These are phyloP conservation scores for Ectemnius cavifrons DNA, from an alignment of 2,888 invertebrate genomes.

Conservation along the genomic window DNA sequence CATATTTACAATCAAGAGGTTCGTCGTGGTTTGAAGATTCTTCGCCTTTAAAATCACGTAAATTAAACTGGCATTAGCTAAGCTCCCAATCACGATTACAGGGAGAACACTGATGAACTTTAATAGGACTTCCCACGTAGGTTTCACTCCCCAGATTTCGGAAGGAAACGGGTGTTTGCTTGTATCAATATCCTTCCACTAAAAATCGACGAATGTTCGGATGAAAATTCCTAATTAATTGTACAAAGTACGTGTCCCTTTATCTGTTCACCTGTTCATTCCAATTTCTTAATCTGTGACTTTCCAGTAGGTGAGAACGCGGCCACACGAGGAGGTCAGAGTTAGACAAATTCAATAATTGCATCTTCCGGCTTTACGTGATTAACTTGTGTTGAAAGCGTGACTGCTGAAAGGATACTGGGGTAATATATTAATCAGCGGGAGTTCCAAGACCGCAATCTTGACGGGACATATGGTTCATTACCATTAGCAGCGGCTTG, in stretches of 20 bases:
- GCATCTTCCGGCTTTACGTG: slow-evolving; percentile 20
- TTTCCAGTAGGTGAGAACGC: slow-evolving; percentile 17
- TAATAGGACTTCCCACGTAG: slow-evolving; percentile 81
- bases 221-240: slow-evolving; percentile 5
- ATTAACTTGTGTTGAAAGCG: neutral
- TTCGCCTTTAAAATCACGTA: slow-evolving; percentile 82
- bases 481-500: slow-evolving; percentile 40
- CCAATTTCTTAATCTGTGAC: neutral
- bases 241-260: neutral
- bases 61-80: slow-evolving; percentile 84
- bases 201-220: slow-evolving; percentile 26
- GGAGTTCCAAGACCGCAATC: slow-evolving; percentile 18
- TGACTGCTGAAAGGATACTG: slow-evolving; percentile 30
- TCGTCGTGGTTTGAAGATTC: slow-evolving; percentile 84
- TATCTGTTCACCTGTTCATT: too few species aligned
- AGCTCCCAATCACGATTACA: slow-evolving; percentile 83
- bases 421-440: slow-evolving; percentile 12
- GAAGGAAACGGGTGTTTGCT: slow-evolving; percentile 80
- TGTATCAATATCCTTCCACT: slow-evolving; percentile 51
- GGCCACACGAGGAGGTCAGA: slow-evolving; percentile 19
- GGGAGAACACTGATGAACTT: slow-evolving; percentile 82
- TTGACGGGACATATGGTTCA: slow-evolving; percentile 51
- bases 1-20: slow-evolving; percentile 87
- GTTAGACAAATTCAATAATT: slow-evolving; percentile 10
- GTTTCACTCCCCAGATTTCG: slow-evolving; percentile 83